Evolutionary conservation across 2,888 invertebrate genomes (phyloP).

Genomic region (Anagyrus pseudococci): DNA sequence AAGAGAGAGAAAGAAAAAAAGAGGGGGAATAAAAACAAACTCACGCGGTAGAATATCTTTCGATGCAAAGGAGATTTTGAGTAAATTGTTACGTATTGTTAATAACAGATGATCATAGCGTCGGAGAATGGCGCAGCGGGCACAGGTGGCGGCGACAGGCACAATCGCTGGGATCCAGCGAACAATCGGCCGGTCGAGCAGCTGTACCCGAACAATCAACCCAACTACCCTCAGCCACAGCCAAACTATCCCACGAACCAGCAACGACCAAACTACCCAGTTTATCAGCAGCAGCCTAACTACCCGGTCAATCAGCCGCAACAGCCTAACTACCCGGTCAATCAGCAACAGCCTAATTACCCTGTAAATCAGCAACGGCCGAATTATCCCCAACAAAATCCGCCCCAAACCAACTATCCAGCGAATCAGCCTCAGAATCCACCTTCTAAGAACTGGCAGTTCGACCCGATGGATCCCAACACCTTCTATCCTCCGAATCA

Average conservation of each 20-base stretch:
- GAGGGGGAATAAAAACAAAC: no score
- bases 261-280: conserved; percentile 27
- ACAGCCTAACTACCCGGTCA: conserved; percentile 3
- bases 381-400: no score
- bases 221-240: conserved; percentile 9
- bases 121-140: background rate
- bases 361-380: background rate
- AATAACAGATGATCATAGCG: conserved; percentile 14
- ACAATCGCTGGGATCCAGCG: background rate
- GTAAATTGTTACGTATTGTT: no score
- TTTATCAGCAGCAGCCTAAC: conserved; percentile 35
- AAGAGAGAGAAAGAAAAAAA: no score
- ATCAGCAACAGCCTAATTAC: background rate
- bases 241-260: conserved; percentile 32
- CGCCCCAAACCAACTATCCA: no score
- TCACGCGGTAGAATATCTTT: no score
- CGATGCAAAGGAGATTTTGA: no score
- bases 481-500: background rate
- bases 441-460: no score
- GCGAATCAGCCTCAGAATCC: background rate
- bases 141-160: background rate
- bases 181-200: conserved; percentile 9
- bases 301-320: background rate
- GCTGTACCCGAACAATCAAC: conserved; percentile 20
- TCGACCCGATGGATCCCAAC: no score